phyloP scores from a whole-genome alignment of 2,888 invertebrate species.

The Alsophila aescularia region DNA sequence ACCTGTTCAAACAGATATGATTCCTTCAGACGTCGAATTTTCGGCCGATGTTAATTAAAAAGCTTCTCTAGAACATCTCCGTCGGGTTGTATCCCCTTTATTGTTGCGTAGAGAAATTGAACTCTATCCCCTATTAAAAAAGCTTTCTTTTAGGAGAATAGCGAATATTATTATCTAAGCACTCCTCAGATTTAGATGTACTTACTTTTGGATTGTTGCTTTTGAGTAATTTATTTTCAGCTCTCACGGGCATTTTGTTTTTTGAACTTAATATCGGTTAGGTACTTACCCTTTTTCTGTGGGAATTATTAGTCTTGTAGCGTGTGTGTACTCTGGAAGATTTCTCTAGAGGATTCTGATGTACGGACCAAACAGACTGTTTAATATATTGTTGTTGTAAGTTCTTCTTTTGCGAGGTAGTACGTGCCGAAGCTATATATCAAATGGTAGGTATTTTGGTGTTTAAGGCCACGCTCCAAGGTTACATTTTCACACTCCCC shows the following conservation, averaged over 20 bases:
- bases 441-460: not conserved
- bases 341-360: slow-evolving; percentile 45
- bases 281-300: slow-evolving; percentile 3
- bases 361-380: slow-evolving; percentile 36
- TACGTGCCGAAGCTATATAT: not conserved
- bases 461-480: too few species aligned
- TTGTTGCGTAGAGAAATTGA: slow-evolving; percentile 26
- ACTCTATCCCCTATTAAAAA: slow-evolving; percentile 32
- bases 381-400: slow-evolving; percentile 36
- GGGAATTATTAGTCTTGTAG: slow-evolving; percentile 4
- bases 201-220: slow-evolving; percentile 1
- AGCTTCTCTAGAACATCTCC: slow-evolving; percentile 22
- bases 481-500: too few species aligned
- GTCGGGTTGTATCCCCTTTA: slow-evolving; percentile 4
- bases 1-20: slow-evolving; percentile 39
- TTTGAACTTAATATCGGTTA: slow-evolving; percentile 15
- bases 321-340: slow-evolving; percentile 34
- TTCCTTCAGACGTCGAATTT: slow-evolving; percentile 42
- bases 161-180: not conserved
- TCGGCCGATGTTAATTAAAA: slow-evolving; percentile 47
- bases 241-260: slow-evolving; percentile 7
- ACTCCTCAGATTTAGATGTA: not conserved
- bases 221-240: not conserved
- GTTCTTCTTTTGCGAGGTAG: slow-evolving; percentile 36
- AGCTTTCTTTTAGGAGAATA: slow-evolving; percentile 8